A percentile compares a stretch with the other conserved stretches of the same genome.
phyloP scores from a whole-genome alignment of 2,888 invertebrate genomes.

The Homarus gammarus region DNA sequence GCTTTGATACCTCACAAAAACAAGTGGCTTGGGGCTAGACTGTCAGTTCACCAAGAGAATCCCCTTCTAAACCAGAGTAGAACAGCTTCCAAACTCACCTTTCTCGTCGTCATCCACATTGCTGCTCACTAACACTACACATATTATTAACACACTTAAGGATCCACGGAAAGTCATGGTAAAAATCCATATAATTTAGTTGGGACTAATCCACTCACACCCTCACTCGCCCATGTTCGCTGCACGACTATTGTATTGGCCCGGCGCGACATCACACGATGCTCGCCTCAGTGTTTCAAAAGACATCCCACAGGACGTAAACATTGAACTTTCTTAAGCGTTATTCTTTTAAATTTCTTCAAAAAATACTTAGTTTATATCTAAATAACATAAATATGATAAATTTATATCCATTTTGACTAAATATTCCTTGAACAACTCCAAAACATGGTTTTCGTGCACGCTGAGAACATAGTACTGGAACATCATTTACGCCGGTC shows the following conservation, averaged over 20 bases:
- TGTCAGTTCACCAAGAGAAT: slow-evolving; percentile 8
- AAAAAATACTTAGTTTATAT: neutral
- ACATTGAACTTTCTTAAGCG: slow-evolving; percentile 26
- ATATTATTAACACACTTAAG: slow-evolving; percentile 62
- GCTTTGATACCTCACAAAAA: slow-evolving; percentile 12
- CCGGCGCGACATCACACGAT: slow-evolving; percentile 43
- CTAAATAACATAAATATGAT: neutral
- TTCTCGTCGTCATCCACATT: slow-evolving; percentile 64
- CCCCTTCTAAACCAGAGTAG: neutral
- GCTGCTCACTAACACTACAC: slow-evolving; percentile 60
- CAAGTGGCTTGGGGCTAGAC: slow-evolving; percentile 45
- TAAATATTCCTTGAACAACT: neutral
- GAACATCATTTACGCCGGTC: slow-evolving; percentile 61
- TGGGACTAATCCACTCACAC: slow-evolving; percentile 49
- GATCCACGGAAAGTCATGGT: slow-evolving; percentile 70
- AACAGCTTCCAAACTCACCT: slow-evolving; percentile 37
- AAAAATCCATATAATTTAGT: slow-evolving; percentile 59
- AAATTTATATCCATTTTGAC: neutral
- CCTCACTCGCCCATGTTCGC: slow-evolving; percentile 67
- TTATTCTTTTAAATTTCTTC: neutral
- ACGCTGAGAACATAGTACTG: slow-evolving; percentile 58
- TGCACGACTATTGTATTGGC: slow-evolving; percentile 67
- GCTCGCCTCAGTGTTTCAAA: slow-evolving; percentile 53
- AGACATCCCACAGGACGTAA: slow-evolving; percentile 51
- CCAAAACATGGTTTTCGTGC: slow-evolving; percentile 39